Evolutionary conservation across 2,113 vertebrate species (phyloP).

Genomic region (Macrotus californicus): DNA sequence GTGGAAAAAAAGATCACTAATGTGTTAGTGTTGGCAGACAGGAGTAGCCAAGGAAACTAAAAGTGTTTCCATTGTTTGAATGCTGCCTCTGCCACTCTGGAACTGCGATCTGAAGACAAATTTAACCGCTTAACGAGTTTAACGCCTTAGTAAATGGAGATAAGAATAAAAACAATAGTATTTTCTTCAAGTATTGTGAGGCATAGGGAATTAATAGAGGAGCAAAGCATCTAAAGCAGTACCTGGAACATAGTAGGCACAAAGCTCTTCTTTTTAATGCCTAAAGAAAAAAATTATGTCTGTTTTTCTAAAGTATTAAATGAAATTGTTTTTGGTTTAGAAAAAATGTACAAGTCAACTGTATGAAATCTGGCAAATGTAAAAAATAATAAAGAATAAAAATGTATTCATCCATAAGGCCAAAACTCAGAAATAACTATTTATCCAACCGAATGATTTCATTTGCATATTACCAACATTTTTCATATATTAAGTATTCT

Average conservation of each 20-base stretch:
- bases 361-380: not conserved
- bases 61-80: not conserved
- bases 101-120: not conserved
- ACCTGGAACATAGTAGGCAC: not conserved
- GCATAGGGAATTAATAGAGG: not conserved
- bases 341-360: not conserved
- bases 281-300: not conserved
- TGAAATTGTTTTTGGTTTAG: not conserved
- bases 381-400: not conserved
- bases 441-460: not conserved
- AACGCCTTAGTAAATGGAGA: not conserved
- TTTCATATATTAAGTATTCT: not conserved
- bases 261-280: not conserved
- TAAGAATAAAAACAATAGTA: not conserved
- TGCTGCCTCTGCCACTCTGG: not conserved
- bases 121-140: not conserved
- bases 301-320: not conserved
- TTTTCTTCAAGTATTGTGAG: not conserved
- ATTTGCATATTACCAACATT: not conserved
- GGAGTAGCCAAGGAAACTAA: conserved; percentile 11
- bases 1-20: not conserved
- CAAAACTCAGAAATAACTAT: not conserved
- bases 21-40: conserved; percentile 36
- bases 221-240: not conserved
- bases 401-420: not conserved